These are phyloP conservation scores for Peucedramus taeniatus DNA, from an alignment of 2,113 vertebrate genomes.

Conservation along the genomic window DNA sequence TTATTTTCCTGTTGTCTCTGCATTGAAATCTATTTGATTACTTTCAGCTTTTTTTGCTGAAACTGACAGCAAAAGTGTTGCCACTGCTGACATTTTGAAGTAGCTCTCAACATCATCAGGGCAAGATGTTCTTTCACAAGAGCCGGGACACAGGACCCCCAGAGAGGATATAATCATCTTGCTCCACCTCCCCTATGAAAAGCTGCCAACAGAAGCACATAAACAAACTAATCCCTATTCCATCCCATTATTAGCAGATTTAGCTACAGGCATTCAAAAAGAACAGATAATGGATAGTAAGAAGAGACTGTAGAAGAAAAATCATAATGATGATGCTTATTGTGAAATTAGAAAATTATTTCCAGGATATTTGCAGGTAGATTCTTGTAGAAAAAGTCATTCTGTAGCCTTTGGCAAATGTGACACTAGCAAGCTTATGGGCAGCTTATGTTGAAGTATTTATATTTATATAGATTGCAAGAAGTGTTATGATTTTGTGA, in stretches of 20 bases:
- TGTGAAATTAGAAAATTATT: not conserved
- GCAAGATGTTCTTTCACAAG: not conserved
- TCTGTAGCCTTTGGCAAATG: not conserved
- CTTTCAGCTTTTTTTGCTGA: not conserved
- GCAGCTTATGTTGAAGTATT: not conserved
- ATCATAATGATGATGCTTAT: not conserved
- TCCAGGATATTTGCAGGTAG: not conserved
- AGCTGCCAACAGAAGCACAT: not conserved
- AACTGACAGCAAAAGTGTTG: not conserved
- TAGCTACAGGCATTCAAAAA: constrained; percentile 1
- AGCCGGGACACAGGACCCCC: not conserved
- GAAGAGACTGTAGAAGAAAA: not conserved
- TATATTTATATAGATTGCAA: not conserved
- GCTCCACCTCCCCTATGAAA: not conserved
- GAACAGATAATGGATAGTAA: not conserved
- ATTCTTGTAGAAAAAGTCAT: not conserved
- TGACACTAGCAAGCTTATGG: not conserved
- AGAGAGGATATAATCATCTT: not conserved
- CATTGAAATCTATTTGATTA: not conserved
- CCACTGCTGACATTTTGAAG: not conserved
- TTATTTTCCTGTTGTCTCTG: not conserved
- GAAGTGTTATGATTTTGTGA: not conserved
- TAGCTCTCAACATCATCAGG: not conserved
- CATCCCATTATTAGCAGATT: constrained; percentile 18
- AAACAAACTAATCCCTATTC: constrained; percentile 32